Evolutionary conservation across 2,888 invertebrate species (phyloP).

Genomic region (Drosophila parthenogenetica): DNA sequence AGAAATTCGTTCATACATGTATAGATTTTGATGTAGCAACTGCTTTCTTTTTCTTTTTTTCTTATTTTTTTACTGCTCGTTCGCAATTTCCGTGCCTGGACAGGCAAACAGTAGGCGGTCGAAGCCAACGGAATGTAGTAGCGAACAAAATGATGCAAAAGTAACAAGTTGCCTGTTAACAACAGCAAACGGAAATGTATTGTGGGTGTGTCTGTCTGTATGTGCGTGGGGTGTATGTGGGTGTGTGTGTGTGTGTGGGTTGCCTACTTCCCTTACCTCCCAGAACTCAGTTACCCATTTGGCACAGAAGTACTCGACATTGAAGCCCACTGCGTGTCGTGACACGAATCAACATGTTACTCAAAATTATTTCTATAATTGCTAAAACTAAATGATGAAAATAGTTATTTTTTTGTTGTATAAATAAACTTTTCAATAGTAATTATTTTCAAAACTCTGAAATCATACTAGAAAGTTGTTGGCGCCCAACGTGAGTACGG

Average conservation of each 20-base stretch:
- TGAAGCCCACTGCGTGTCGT: not conserved
- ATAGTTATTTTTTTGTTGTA: not conserved
- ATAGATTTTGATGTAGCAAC: slow-evolving; percentile 31
- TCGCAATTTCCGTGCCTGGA: slow-evolving; percentile 44
- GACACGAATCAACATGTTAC: not conserved
- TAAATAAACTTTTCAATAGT: too few relatives aligned
- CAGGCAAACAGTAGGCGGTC: slow-evolving; percentile 45
- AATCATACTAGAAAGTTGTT: too few relatives aligned
- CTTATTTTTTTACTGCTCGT: not conserved
- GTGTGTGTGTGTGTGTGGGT: not conserved
- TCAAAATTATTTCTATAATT: too few relatives aligned
- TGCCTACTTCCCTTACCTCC: not conserved
- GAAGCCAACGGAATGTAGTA: slow-evolving; percentile 30
- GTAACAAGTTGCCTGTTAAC: slow-evolving; percentile 39
- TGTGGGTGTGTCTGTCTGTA: slow-evolving; percentile 7
- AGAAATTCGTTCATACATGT: slow-evolving; percentile 21
- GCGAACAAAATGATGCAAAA: slow-evolving; percentile 20
- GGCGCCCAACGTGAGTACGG: too few relatives aligned
- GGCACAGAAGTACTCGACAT: not conserved
- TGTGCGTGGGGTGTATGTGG: not conserved
- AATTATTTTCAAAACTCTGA: too few relatives aligned
- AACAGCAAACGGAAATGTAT: slow-evolving; percentile 20
- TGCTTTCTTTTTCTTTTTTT: slow-evolving; percentile 13
- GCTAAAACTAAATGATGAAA: not conserved
- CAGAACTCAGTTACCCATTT: slow-evolving; percentile 15